These are phyloP conservation scores for Leucopsar rothschildi DNA, from an alignment of 2,113 vertebrate genomes.

Conservation along the genomic window DNA sequence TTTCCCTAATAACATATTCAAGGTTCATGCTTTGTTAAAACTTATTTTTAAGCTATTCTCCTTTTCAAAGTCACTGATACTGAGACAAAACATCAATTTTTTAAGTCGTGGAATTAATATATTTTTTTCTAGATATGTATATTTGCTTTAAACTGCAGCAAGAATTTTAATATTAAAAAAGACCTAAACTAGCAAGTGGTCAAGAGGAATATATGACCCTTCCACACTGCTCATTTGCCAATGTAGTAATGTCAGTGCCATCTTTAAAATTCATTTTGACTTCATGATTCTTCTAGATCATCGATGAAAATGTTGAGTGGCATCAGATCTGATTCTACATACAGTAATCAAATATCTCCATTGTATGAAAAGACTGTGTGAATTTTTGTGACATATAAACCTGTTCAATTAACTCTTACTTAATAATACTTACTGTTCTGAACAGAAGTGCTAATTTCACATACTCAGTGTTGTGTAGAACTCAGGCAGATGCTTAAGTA, in stretches of 20 bases:
- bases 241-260: background rate
- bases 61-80: background rate
- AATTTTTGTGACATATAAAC: background rate
- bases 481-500: background rate
- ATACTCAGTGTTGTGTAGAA: background rate
- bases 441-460: background rate
- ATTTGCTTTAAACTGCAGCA: background rate
- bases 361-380: background rate
- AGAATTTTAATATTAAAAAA: background rate
- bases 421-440: background rate
- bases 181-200: background rate
- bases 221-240: background rate
- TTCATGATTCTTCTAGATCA: background rate
- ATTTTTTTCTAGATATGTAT: background rate
- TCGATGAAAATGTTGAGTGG: background rate
- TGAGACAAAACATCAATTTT: background rate
- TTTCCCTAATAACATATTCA: background rate
- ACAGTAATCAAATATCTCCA: background rate
- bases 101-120: background rate
- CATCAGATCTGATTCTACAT: background rate
- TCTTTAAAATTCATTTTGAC: background rate
- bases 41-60: background rate
- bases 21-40: background rate
- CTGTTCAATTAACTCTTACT: background rate
- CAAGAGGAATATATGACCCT: background rate